A percentile compares a stretch with the other conserved stretches of the same genome.
Conservation (phyloP, 2,113 vertebrate species). For the Grantiella picta region DNA sequence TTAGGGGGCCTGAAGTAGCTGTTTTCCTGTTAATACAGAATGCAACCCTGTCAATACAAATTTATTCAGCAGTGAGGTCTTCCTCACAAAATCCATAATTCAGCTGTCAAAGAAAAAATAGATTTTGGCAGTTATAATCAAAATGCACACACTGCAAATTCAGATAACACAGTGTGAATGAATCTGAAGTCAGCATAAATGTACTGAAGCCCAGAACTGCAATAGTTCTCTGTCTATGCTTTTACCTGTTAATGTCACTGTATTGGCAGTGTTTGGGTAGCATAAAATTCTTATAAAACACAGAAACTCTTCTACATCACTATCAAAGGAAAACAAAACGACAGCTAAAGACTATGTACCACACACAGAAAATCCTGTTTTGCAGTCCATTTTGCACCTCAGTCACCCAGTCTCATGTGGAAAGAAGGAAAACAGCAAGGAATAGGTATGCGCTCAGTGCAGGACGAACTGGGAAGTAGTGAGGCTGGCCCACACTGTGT, state of each 20-base stretch:
- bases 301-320: neutral
- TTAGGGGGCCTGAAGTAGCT: neutral
- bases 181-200: neutral
- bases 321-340: neutral
- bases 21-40: neutral
- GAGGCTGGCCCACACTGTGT: neutral
- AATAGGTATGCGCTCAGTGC: neutral
- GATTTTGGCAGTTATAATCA: neutral
- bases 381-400: neutral
- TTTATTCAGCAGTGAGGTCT: neutral
- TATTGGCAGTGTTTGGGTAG: neutral
- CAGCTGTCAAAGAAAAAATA: neutral
- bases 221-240: neutral
- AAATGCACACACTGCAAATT: neutral
- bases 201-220: neutral
- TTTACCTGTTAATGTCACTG: neutral
- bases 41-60: neutral
- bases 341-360: neutral
- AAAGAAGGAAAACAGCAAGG: neutral
- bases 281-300: neutral
- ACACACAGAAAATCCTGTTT: neutral
- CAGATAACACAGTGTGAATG: neutral
- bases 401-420: accelerated
- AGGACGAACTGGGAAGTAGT: neutral
- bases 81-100: neutral